Evolutionary conservation across 2,888 invertebrate species (phyloP).

Genomic region (Geotrupes spiniger): DNA sequence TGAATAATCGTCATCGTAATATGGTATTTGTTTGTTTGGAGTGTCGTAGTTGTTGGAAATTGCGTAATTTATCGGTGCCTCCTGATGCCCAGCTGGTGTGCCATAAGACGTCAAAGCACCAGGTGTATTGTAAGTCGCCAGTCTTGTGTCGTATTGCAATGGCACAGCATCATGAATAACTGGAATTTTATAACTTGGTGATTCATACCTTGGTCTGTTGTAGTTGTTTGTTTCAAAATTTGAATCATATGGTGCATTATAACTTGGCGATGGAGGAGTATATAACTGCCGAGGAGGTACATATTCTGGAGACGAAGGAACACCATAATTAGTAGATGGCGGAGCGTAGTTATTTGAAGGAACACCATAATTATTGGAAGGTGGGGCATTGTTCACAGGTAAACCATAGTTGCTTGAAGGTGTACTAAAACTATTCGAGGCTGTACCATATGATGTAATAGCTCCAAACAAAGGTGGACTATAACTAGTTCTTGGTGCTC

Average conservation of each 20-base stretch:
- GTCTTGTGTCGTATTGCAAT: conserved; percentile 32
- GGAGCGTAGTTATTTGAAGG: conserved; percentile 25
- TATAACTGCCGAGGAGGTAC: conserved; percentile 13
- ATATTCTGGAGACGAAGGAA: conserved; percentile 13
- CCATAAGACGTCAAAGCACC: conserved; percentile 42
- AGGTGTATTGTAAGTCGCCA: conserved; percentile 38
- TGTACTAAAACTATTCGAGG: too few species aligned
- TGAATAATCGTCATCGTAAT: neutral
- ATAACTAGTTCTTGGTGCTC: conserved; percentile 27
- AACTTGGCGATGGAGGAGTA: too few species aligned
- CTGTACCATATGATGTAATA: too few species aligned
- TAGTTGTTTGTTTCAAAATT: too few species aligned
- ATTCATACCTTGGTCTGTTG: conserved; percentile 18
- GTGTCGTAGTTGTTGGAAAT: conserved; percentile 2
- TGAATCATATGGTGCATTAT: too few species aligned
- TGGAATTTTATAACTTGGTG: conserved; percentile 32
- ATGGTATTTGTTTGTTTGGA: conserved; percentile 5
- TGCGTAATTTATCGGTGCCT: conserved; percentile 11
- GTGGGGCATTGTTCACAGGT: neutral
- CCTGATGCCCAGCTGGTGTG: conserved; percentile 29
- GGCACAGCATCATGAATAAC: conserved; percentile 29
- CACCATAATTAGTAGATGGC: conserved; percentile 3
- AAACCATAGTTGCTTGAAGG: conserved; percentile 28
- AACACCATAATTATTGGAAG: conserved; percentile 28
- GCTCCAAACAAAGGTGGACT: too few species aligned